Evolutionary conservation across 2,797 vertebrate genomes (phyloP).

Genomic region (Helarctos malayanus): DNA sequence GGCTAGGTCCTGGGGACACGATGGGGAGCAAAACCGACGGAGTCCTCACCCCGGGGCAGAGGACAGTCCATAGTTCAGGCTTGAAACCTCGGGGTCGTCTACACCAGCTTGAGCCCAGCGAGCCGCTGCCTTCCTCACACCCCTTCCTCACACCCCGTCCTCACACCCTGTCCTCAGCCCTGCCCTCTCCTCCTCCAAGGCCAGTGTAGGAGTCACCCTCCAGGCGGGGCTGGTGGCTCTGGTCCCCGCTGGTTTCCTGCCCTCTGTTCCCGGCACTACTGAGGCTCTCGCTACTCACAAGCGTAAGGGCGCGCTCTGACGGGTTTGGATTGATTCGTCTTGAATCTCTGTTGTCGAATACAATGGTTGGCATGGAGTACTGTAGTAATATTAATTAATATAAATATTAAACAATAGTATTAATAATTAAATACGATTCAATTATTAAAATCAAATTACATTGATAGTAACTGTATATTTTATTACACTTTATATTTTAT

Average conservation of each 20-base stretch:
- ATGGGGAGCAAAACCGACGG: not conserved
- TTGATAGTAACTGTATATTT: not conserved
- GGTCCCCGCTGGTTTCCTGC: not conserved
- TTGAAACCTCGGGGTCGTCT: not conserved
- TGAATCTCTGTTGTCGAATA: not conserved
- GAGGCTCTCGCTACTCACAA: not conserved
- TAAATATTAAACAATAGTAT: not conserved
- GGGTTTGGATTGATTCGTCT: not conserved
- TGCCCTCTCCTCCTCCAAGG: not conserved
- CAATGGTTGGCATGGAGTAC: not conserved
- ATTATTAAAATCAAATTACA: conserved; percentile 42
- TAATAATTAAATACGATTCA: conserved; percentile 30
- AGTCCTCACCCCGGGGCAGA: not conserved
- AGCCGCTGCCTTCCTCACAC: not conserved
- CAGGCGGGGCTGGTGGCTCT: not conserved
- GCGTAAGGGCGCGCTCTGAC: accelerated
- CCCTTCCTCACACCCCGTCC: not conserved
- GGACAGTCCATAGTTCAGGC: not conserved
- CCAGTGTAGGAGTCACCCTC: not conserved
- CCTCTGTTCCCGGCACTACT: too few species aligned
- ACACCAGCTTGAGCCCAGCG: too few species aligned
- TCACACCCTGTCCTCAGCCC: accelerated
- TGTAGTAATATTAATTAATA: conserved; percentile 39
- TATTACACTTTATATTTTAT: conserved; percentile 45
- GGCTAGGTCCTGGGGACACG: not conserved